Percentiles rank a stretch among this genome's conserved stretches.
Evolutionary conservation across 2,797 vertebrate genomes (phyloP).

Genomic region (Spea hammondii): DNA sequence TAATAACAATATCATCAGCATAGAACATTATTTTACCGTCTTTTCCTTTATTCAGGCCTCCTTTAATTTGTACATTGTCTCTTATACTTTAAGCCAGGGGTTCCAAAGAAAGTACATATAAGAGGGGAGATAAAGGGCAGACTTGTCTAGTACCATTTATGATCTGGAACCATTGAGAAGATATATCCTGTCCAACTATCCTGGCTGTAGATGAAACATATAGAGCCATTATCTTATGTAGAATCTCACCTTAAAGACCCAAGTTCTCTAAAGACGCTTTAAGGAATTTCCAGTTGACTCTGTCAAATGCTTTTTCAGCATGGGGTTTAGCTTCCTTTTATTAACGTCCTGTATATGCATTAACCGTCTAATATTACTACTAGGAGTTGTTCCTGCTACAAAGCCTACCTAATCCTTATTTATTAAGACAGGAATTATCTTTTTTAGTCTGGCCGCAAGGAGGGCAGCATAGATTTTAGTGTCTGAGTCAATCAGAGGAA

Average conservation of each 20-base stretch:
- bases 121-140: too few species aligned
- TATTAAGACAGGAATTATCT: too few species aligned
- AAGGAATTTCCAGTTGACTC: not conserved
- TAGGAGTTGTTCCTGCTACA: not conserved
- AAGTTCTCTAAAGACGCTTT: not conserved
- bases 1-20: too few species aligned
- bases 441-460: too few species aligned
- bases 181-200: not conserved
- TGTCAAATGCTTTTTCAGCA: not conserved
- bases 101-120: too few species aligned
- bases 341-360: not conserved
- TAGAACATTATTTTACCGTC: too few species aligned
- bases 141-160: too few species aligned
- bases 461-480: too few species aligned
- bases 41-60: too few species aligned
- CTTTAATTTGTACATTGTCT: too few species aligned
- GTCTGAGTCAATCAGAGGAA: too few species aligned
- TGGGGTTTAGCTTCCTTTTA: not conserved
- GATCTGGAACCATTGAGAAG: not conserved
- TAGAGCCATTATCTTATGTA: not conserved
- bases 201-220: not conserved
- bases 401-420: not conserved
- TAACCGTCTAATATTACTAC: not conserved
- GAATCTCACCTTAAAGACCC: not conserved
- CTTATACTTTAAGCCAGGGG: too few species aligned